Percentiles rank a stretch among this genome's conserved stretches.
Evolutionary conservation across 1,140 invertebrate genomes (phyloP).

Genomic region (Halesus radiatus): DNA sequence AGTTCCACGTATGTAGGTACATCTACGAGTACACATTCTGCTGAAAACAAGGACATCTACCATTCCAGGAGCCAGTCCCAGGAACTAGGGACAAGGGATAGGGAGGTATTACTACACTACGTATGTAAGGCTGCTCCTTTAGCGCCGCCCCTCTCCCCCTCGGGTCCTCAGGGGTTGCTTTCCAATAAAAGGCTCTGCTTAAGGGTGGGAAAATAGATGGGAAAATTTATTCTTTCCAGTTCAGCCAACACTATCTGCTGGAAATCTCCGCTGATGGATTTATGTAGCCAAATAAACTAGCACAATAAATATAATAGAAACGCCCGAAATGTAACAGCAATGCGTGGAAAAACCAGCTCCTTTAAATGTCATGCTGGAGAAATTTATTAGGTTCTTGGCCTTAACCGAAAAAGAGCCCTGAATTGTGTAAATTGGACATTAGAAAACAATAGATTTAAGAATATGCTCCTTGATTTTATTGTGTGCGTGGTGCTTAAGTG

Average conservation of each 20-base stretch:
- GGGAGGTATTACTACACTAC: background rate
- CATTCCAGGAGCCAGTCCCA: background rate
- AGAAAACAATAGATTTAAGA: too few species aligned
- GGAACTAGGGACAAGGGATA: background rate
- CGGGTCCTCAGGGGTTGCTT: slow-evolving; percentile 18
- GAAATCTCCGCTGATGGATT: slow-evolving; percentile 33
- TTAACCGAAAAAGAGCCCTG: too few species aligned
- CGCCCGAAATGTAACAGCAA: too few species aligned
- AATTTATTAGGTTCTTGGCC: too few species aligned
- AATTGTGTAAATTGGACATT: too few species aligned
- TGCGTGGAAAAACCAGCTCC: too few species aligned
- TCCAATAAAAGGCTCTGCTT: slow-evolving; percentile 34
- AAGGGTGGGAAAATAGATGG: slow-evolving; percentile 37
- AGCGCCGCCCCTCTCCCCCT: background rate
- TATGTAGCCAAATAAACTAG: slow-evolving; percentile 31
- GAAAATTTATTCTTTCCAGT: slow-evolving; percentile 31
- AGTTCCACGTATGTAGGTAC: too few species aligned
- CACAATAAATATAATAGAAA: background rate
- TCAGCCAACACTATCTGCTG: slow-evolving; percentile 29
- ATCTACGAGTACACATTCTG: too few species aligned
- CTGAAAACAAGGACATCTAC: too few species aligned
- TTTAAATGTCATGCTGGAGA: too few species aligned
- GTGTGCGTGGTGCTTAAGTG: too few species aligned
- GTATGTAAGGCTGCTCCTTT: slow-evolving; percentile 15
- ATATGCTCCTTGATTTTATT: too few species aligned